These are phyloP conservation scores for Sorex fumeus DNA, from an alignment of 2,113 vertebrate species.

Conservation along the genomic window DNA sequence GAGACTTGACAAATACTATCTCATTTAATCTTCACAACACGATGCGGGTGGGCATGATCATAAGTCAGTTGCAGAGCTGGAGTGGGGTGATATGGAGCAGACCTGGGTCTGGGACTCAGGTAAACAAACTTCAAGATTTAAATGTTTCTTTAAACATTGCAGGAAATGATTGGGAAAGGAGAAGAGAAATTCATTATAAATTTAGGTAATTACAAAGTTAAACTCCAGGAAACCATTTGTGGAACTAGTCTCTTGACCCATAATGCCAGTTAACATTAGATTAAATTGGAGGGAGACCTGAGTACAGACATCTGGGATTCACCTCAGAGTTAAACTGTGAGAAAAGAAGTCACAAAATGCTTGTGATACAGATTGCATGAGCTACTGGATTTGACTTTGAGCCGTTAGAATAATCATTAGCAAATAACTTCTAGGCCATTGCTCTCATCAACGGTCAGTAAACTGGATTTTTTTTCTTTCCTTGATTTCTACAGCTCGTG, in stretches of 20 bases:
- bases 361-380: neutral
- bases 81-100: neutral
- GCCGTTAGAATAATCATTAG: neutral
- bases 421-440: neutral
- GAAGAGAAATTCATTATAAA: conserved; percentile 13
- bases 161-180: neutral
- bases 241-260: neutral
- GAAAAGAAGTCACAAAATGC: neutral
- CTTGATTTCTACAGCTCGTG: neutral
- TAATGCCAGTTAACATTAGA: conserved; percentile 6
- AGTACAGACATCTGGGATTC: conserved; percentile 6
- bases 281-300: neutral
- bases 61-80: neutral
- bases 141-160: neutral
- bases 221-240: conserved; percentile 35
- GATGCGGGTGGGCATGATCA: neutral
- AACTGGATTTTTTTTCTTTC: neutral
- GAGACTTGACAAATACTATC: neutral
- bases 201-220: conserved; percentile 21
- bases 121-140: neutral
- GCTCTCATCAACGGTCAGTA: neutral
- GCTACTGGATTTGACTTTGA: conserved; percentile 15
- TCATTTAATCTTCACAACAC: neutral
- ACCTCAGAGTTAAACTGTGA: neutral
- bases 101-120: neutral